Evolutionary conservation across 2,113 vertebrate genomes (phyloP).

Genomic region (Brachyhypopomus gauderio): DNA sequence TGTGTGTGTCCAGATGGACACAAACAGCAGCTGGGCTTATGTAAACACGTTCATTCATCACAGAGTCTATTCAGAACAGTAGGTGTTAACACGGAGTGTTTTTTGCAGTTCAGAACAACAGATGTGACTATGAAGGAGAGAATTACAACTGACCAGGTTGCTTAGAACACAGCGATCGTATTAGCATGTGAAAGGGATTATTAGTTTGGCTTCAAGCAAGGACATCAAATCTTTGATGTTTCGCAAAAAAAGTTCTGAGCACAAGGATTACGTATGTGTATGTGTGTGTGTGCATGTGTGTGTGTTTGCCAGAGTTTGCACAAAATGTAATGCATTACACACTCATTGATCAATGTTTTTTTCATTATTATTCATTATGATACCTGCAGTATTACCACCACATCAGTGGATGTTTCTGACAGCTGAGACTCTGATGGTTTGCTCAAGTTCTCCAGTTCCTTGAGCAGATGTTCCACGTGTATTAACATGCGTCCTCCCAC

Average conservation of each 20-base stretch:
- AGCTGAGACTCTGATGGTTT: not conserved
- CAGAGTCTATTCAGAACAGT: too few species aligned
- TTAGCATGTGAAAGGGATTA: not conserved
- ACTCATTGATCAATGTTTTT: slow-evolving; percentile 9
- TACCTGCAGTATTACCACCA: not conserved
- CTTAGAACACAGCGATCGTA: not conserved
- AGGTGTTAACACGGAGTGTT: not conserved
- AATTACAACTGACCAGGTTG: not conserved
- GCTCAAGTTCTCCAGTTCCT: not conserved
- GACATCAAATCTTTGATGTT: slow-evolving; percentile 34
- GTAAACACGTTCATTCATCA: too few species aligned
- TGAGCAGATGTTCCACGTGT: not conserved
- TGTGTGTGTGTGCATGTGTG: not conserved
- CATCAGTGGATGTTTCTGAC: not conserved
- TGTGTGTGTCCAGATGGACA: too few species aligned
- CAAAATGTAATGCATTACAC: not conserved
- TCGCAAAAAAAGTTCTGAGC: slow-evolving; percentile 23
- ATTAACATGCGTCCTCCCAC: slow-evolving; percentile 14
- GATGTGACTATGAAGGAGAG: not conserved
- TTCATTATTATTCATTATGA: not conserved
- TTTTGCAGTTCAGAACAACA: not conserved
- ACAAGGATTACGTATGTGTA: not conserved
- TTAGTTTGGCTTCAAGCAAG: not conserved
- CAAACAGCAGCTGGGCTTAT: too few species aligned
- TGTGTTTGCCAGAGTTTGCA: not conserved